A percentile compares a stretch with the other conserved stretches of the same genome.
These are phyloP conservation scores for Prinia subflava DNA, from an alignment of 2,113 vertebrate genomes.

Conservation along the genomic window DNA sequence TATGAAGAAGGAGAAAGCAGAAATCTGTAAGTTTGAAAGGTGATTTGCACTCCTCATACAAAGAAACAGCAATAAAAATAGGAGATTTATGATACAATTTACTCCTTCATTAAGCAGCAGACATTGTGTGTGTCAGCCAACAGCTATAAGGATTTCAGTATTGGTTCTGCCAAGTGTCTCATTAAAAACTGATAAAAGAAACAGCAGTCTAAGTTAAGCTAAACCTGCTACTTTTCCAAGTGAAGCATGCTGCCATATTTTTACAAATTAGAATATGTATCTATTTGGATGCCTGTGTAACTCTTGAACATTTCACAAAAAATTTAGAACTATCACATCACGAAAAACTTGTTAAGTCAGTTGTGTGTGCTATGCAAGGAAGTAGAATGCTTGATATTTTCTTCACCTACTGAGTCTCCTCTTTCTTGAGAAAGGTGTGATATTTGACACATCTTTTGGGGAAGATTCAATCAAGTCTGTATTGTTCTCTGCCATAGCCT, in stretches of 20 bases:
- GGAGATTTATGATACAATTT: constrained; percentile 43
- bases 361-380: background rate
- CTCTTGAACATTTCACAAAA: background rate
- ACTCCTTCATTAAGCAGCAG: constrained; percentile 42
- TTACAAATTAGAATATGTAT: background rate
- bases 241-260: background rate
- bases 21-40: background rate
- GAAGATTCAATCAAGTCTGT: background rate
- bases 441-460: background rate
- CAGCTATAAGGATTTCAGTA: background rate
- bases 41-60: background rate
- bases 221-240: background rate
- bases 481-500: background rate
- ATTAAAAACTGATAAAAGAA: constrained; percentile 48
- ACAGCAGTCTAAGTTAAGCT: background rate
- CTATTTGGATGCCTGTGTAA: background rate
- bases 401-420: background rate
- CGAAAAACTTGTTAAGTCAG: background rate
- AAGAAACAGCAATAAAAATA: constrained; percentile 8
- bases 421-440: constrained; percentile 11
- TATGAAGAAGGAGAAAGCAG: background rate
- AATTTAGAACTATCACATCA: background rate
- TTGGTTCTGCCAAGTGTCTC: background rate
- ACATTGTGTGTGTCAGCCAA: background rate
- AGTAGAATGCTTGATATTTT: constrained; percentile 3